A percentile compares a stretch with the other conserved stretches of the same genome.
Evolutionary conservation across 2,113 vertebrate genomes (phyloP).

Genomic region (Charadrius vociferus): DNA sequence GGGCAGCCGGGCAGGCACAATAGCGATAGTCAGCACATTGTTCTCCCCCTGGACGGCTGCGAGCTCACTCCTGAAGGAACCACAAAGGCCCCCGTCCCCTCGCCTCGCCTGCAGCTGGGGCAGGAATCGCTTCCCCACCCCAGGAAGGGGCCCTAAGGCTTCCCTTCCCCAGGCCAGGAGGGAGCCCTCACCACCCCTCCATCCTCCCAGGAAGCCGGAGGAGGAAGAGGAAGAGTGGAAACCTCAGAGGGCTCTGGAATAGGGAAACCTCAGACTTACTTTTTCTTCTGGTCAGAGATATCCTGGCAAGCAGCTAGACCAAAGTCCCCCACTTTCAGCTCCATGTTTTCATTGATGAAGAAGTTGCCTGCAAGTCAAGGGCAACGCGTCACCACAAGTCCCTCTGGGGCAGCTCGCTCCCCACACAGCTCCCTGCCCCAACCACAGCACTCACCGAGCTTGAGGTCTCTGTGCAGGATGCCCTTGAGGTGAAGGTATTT

Average conservation of each 20-base stretch:
- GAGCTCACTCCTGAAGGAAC: background rate
- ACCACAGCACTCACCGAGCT: constrained; percentile 81
- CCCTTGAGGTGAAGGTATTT: constrained; percentile 94
- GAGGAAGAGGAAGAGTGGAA: background rate
- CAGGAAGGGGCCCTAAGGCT: background rate
- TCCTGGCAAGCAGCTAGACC: constrained; percentile 92
- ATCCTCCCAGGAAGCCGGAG: background rate
- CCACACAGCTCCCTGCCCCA: background rate
- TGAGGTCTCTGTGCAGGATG: constrained; percentile 96
- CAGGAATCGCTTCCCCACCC: background rate
- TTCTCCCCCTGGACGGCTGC: constrained; percentile 30
- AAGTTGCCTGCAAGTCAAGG: constrained; percentile 87
- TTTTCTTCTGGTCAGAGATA: constrained; percentile 90
- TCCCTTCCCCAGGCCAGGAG: background rate
- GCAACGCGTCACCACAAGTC: background rate
- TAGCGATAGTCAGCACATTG: constrained; percentile 49
- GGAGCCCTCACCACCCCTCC: background rate
- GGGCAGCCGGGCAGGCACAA: constrained; percentile 48
- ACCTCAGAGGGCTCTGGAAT: background rate
- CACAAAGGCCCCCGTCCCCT: constrained; percentile 46
- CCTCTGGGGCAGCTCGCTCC: background rate
- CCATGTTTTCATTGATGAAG: constrained; percentile 99
- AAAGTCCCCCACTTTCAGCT: constrained; percentile 95
- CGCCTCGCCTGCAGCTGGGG: background rate
- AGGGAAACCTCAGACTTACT: constrained; percentile 77